Base-by-base conservation (phyloP, 2,888 invertebrate genomes). In the Melolontha melolontha region DNA sequence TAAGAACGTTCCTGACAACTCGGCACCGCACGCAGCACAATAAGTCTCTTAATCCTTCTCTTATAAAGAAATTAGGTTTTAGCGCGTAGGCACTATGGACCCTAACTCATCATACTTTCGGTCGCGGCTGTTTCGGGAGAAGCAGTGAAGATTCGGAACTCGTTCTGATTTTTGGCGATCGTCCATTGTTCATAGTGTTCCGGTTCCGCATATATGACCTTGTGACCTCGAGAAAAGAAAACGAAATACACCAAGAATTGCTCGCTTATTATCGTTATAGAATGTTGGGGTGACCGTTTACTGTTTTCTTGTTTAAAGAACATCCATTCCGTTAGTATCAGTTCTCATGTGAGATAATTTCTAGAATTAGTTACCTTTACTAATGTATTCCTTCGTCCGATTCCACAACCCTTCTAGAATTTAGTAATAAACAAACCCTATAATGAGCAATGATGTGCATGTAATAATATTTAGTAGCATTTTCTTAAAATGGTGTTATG, bases 151-250 rank as follows among this genome's bases (percentile, higher is more conserved):
- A 79, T 80, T 79, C 64, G 76, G 79, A 80, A 81, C 80, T 79
- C 78, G 81, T 80, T 81, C 75, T 76, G 76, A 79, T 79, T 80
- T 80, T 80, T 75, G 80, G 80, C 75, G 77, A 78, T 79, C 75
- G 68, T 74, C 44, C 71, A 78, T 80, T 80, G 80, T 78, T 75
- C 69, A 65, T 64, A 67, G 70, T 77, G 79, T 82, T 82, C 81
- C 81, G 79, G 81, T 82, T 82, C 81, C 81, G 81, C 79, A 77
- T 79, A 76, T 78, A 77, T 80, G 77, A 79, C 80, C 80, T 75
- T 66, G 42, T 64, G 69, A 63, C 55, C 62, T 63, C 64, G 44
- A 42, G 51, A 51, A n/a, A 52, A 41, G 52, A 64, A 42, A 42
- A 52, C 51, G 42, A 47, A 64, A 40, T 50, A 63, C 50, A 10